phyloP scores from a whole-genome alignment of 2,888 invertebrate genomes.

The Erpobdella octoculata region DNA sequence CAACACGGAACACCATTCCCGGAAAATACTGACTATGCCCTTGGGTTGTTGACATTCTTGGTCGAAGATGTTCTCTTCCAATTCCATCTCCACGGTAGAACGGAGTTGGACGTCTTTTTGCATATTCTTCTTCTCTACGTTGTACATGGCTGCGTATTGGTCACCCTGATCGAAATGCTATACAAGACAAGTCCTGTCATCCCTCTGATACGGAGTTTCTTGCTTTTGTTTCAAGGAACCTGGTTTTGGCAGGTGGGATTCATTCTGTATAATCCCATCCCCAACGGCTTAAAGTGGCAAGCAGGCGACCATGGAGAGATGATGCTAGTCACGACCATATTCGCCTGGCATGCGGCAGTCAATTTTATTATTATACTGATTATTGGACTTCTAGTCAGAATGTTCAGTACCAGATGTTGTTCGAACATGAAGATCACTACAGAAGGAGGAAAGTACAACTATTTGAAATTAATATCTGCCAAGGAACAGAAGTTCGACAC shows the following conservation, averaged over 20 bases:
- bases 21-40: conserved; percentile 51
- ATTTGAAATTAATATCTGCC: not conserved
- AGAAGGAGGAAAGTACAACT: not conserved
- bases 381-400: conserved; percentile 36
- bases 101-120: conserved; percentile 47
- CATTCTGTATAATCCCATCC: conserved; percentile 54
- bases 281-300: conserved; percentile 47
- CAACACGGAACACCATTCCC: conserved; percentile 48
- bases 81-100: conserved; percentile 54
- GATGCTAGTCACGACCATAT: conserved; percentile 53
- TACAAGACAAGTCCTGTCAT: conserved; percentile 48
- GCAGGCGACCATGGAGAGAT: conserved; percentile 47
- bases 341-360: conserved; percentile 46
- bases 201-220: conserved; percentile 49
- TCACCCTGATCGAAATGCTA: conserved; percentile 49
- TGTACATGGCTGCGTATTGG: conserved; percentile 45
- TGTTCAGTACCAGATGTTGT: not conserved
- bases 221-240: conserved; percentile 55
- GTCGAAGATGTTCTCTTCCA: conserved; percentile 55
- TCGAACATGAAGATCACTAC: too few species aligned
- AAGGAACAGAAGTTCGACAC: not conserved
- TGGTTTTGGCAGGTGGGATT: conserved; percentile 56
- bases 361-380: conserved; percentile 41
- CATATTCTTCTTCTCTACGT: conserved; percentile 54
- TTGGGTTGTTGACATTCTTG: conserved; percentile 49